Conservation (phyloP, 2,113 vertebrate genomes). For the Fulica atra region DNA sequence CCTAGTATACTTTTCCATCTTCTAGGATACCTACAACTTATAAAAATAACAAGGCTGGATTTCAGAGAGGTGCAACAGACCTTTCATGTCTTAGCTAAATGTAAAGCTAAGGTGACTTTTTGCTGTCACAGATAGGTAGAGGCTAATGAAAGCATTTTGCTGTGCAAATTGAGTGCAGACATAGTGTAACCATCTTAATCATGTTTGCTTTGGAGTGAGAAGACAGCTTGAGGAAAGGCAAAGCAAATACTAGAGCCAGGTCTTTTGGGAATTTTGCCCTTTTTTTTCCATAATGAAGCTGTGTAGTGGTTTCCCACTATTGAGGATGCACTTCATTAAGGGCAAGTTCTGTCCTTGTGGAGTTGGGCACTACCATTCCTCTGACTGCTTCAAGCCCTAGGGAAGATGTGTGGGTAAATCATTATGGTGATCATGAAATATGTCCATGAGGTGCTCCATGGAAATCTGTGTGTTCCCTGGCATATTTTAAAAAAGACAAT, state of each 20-base stretch:
- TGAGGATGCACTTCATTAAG: not conserved
- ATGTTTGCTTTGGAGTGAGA: not conserved
- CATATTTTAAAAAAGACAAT: not conserved
- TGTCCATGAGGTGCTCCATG: not conserved
- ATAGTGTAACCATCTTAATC: not conserved
- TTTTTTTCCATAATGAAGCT: not conserved
- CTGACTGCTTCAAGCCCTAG: not conserved
- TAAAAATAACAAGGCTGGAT: not conserved
- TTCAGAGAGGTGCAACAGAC: not conserved
- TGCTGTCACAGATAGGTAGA: not conserved
- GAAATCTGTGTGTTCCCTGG: not conserved
- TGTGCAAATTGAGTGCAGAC: not conserved
- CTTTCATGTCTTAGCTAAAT: not conserved
- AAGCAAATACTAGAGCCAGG: not conserved
- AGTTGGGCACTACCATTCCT: not conserved
- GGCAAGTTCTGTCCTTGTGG: not conserved
- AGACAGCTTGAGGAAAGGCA: not conserved
- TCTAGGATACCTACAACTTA: not conserved
- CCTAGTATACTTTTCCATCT: not conserved
- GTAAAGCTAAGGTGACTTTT: not conserved
- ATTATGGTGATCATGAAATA: accelerated
- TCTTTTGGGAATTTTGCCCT: not conserved
- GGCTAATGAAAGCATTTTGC: not conserved
- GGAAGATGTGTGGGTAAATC: not conserved
- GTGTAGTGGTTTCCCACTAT: not conserved